phyloP scores from a whole-genome alignment of 2,797 vertebrate species.

The Pygocentrus nattereri region DNA sequence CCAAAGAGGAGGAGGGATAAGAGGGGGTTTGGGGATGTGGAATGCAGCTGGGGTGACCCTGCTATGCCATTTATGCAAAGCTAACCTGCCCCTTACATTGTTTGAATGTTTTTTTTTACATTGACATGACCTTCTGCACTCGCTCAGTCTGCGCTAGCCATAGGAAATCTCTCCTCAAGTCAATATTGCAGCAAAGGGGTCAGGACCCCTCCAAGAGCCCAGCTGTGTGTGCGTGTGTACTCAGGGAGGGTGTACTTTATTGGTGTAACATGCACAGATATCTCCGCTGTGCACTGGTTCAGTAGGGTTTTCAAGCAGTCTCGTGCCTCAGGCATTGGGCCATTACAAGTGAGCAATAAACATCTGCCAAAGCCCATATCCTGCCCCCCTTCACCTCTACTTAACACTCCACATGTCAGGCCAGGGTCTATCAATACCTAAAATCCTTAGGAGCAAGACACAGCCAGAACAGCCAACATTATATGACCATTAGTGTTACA shows the following conservation, averaged over 20 bases:
- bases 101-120: constrained; percentile 47
- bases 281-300: constrained; percentile 73
- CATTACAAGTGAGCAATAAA: constrained; percentile 83
- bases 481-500: too few species aligned
- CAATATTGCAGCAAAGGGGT: constrained; percentile 56
- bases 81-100: constrained; percentile 36
- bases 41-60: constrained; percentile 70
- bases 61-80: constrained; percentile 63
- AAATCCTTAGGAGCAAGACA: too few species aligned
- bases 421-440: constrained; percentile 39
- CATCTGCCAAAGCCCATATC: constrained; percentile 81
- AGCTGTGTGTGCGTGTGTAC: constrained; percentile 41
- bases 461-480: too few species aligned
- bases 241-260: constrained; percentile 68
- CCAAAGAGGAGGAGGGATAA: constrained; percentile 67
- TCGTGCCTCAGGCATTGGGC: constrained; percentile 81
- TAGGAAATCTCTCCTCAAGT: constrained; percentile 57
- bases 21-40: constrained; percentile 40
- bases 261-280: constrained; percentile 81
- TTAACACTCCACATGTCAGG: constrained; percentile 30
- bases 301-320: constrained; percentile 76
- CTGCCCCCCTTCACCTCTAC: constrained; percentile 71
- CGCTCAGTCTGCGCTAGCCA: constrained; percentile 41
- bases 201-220: constrained; percentile 57
- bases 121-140: constrained; percentile 49